Base-by-base conservation (phyloP, 2,113 vertebrate genomes). In the Brevimyrus niger region DNA sequence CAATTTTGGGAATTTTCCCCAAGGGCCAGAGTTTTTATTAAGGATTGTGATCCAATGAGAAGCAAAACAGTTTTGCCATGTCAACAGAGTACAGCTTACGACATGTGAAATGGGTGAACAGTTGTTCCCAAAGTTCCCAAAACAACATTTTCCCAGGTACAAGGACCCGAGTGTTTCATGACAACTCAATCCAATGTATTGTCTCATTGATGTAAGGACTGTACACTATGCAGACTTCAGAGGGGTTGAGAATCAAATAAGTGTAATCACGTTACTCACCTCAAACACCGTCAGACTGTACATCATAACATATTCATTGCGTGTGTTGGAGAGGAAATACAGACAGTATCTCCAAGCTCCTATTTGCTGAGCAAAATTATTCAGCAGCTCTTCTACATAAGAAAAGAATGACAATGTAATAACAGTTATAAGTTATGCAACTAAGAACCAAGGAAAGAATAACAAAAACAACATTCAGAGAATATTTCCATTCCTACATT, bases 271-370 rank as follows among this genome's bases (percentile, higher is more conserved):
- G 8, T 21, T 7, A 89, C 97, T 97, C 94, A 99, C 98, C 98
- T 99, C 98, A 95, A 99, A 99, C 91, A 99, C 98, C 2, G 98
- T 99, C 93, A 99, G 96, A 92, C 98, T 99, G 94, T 99, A 99
- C 98, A 99, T 99, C 98, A 99, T 99, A 3, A 99, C 98, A 83
- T 99, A 99, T 94, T 99, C 98, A 86, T 99, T 99, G 90, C 95
- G 97, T 58, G 98, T 99, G 92, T 97, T 98, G 88, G 98, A 99
- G 85, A 99, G 97, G 94, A 99, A 99, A 94, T 98, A 99, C 89
- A 99, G 95, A 93, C 98, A 99, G 94, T 98, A 97, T 51, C 97
- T 97, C 98, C 98, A 99, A 0, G 98, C 98, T 94, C 97, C 98
- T n/a, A 96, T 96, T 94, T 99, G 98, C 95, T 98, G 98, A 92